phyloP scores from a whole-genome alignment of 1,140 invertebrate genomes.

The Hyphantria cunea region DNA sequence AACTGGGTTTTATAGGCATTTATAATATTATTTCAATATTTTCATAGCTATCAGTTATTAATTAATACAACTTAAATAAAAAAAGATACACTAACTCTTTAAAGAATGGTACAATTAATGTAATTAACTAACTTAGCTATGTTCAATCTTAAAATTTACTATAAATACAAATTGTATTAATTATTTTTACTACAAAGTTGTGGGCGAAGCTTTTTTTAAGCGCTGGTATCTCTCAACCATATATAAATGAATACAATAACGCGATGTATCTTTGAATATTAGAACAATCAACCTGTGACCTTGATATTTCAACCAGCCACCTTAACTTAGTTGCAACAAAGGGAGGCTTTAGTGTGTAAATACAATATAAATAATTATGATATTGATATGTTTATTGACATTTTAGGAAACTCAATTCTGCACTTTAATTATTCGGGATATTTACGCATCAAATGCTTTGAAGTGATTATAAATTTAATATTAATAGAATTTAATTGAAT shows the following conservation, averaged over 20 bases:
- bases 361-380: too few relatives aligned
- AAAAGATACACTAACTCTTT: conserved; percentile 75
- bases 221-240: conserved; percentile 26
- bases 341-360: too few relatives aligned
- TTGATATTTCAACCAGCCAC: too few relatives aligned
- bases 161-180: conserved; percentile 74
- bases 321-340: too few relatives aligned
- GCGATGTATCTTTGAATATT: too few relatives aligned
- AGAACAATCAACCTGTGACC: too few relatives aligned
- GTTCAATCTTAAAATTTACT: conserved; percentile 71
- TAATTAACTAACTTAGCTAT: conserved; percentile 76
- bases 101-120: conserved; percentile 55
- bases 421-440: too few relatives aligned
- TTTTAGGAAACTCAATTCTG: too few relatives aligned
- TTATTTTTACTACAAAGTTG: conserved; percentile 57
- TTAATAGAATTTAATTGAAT: too few relatives aligned
- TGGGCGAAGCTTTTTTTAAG: conserved; percentile 16
- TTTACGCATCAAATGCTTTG: too few relatives aligned
- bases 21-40: conserved; percentile 79
- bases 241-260: conserved; percentile 5
- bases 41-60: conserved; percentile 74
- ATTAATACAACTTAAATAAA: conserved; percentile 76
- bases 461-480: too few relatives aligned
- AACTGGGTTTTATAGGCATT: conserved; percentile 75
- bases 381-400: too few relatives aligned